Base-by-base conservation (phyloP, 1,140 invertebrate genomes). In the Drosophila paulistorum region DNA sequence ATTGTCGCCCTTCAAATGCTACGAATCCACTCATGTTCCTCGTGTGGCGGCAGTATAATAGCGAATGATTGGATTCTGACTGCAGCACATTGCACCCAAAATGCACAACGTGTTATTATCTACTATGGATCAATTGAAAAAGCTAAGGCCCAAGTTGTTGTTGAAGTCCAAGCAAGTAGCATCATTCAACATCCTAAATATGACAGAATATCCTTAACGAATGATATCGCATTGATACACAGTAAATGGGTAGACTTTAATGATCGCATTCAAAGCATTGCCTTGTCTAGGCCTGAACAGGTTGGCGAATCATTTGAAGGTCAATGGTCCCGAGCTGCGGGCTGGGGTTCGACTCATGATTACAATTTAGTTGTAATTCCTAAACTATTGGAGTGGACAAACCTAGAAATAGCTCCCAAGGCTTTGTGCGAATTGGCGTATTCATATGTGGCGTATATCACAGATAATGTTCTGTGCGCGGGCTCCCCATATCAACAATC, bases 11-110 rank as follows among this genome's bases (percentile, higher is more conserved):
- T 62, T 0, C 1, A 11, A 3, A 0, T 17, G 1, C 17, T 17
- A 17, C 0, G 17, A 17, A 17, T 0, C 17, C 0, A 17, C 17
- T 17, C 17, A 17, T 17, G 17, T 17, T 1, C 0, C 17, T 17
- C 17, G 17, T 17, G 17, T 17, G 39, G 39, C 23, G 60, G 60
- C 13, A 62, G 37, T 14, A 62, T 62, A 13, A 62, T 62, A 62
- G 7, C 39, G 41, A 10, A 33, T n/a, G 41, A 63, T 11, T 63
- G 61, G 61, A 11, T 48, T 7, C 20, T 63, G 2, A 63, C 61
- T 42, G 61, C 61, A 11, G 61, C 23, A 11, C 41, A 63, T 63
- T 63, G 61, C n/a, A 14, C n/a, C 14, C 0, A 1, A n/a, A 0
- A 0, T 10, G 0, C 0, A 0, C 2, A 2, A 6, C 1, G n/a